A percentile compares a stretch with the other conserved stretches of the same genome.
These are phyloP conservation scores for Elaphurus davidianus DNA, from an alignment of 2,113 vertebrate genomes.

Conservation along the genomic window DNA sequence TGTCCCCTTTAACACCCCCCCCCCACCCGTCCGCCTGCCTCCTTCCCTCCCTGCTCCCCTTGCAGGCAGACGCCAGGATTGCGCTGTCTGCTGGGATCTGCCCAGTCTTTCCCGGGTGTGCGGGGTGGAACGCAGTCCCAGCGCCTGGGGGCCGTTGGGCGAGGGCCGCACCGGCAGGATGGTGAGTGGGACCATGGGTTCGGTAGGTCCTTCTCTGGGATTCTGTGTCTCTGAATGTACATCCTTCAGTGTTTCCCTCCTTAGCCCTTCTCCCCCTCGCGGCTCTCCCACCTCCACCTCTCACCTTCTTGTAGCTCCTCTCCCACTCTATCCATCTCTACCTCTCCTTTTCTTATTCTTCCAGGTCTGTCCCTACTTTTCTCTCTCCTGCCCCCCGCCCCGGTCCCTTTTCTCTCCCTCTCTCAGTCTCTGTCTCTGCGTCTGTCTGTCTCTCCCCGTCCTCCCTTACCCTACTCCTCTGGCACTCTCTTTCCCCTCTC, in stretches of 20 bases:
- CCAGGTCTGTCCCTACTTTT: background rate
- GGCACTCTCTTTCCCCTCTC: background rate
- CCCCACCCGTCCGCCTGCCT: background rate
- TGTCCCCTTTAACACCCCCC: conserved; percentile 43
- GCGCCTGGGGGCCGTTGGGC: background rate
- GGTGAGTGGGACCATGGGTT: conserved; percentile 26
- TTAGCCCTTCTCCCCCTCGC: background rate
- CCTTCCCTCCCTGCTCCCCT: conserved; percentile 68
- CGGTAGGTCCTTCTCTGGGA: background rate
- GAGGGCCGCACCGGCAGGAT: background rate
- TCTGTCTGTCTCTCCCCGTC: background rate
- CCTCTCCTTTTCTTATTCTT: background rate
- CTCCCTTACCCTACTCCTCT: background rate
- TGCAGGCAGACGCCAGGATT: conserved; percentile 73
- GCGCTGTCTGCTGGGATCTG: conserved; percentile 27
- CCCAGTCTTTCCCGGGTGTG: background rate
- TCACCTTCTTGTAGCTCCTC: background rate
- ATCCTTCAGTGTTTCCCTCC: background rate
- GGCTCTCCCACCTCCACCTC: background rate
- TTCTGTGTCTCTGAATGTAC: background rate
- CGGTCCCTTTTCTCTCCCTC: background rate
- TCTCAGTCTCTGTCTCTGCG: background rate
- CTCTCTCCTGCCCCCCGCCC: background rate
- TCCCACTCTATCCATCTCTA: background rate
- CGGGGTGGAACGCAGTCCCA: background rate